These are phyloP conservation scores for Drosophila niveifrons DNA, from an alignment of 2,888 invertebrate species.

Conservation along the genomic window DNA sequence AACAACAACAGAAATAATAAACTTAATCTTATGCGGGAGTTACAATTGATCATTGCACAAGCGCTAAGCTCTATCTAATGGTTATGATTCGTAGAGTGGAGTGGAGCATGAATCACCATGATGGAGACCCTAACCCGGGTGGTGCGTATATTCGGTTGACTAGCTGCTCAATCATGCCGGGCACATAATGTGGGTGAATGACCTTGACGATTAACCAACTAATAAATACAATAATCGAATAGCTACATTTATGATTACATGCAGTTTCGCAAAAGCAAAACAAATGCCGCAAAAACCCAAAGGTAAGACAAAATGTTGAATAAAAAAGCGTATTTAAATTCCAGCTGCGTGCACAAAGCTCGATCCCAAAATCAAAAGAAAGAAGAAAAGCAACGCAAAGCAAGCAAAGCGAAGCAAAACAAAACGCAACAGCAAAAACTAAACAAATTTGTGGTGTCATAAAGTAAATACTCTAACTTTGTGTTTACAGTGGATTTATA, in stretches of 20 bases:
- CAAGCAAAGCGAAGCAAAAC: slow-evolving; percentile 57
- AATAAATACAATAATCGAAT: slow-evolving; percentile 60
- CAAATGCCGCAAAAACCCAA: slow-evolving; percentile 46
- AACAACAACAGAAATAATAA: slow-evolving; percentile 24
- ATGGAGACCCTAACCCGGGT: slow-evolving; percentile 4
- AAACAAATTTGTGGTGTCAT: neutral
- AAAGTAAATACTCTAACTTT: slow-evolving; percentile 21
- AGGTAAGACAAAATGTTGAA: slow-evolving; percentile 25
- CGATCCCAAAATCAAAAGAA: slow-evolving; percentile 25
- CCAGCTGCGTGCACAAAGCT: slow-evolving; percentile 45
- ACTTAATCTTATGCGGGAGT: slow-evolving; percentile 46
- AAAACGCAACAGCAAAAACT: slow-evolving; percentile 30
- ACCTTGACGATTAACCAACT: slow-evolving; percentile 70
- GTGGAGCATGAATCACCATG: slow-evolving; percentile 35
- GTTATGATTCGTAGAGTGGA: neutral
- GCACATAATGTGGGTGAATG: slow-evolving; percentile 77
- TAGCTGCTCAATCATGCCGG: slow-evolving; percentile 46
- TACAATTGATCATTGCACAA: slow-evolving; percentile 46
- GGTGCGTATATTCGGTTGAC: neutral
- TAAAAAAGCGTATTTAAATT: slow-evolving; percentile 56
- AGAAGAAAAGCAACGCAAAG: slow-evolving; percentile 24
- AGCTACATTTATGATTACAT: slow-evolving; percentile 54
- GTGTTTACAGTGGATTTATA: too few relatives aligned
- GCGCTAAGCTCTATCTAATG: slow-evolving; percentile 10
- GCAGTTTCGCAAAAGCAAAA: slow-evolving; percentile 67